Evolutionary conservation across 35 echinoderm and acorn worm genomes (phyloP).

Genomic region (Lytechinus pictus): DNA sequence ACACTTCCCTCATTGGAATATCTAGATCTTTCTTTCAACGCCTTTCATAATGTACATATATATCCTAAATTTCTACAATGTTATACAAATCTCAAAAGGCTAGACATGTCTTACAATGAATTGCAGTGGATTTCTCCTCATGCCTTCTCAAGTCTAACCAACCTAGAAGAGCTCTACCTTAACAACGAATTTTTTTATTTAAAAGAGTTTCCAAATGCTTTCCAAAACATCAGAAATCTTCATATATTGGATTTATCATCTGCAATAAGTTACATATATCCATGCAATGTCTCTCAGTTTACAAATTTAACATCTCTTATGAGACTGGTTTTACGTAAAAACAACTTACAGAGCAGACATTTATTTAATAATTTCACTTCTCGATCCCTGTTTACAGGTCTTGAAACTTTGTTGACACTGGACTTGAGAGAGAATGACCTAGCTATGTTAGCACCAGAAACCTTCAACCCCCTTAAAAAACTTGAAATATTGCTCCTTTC

Average conservation of each 20-base stretch:
- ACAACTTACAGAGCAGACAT: not conserved
- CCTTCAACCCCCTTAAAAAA: not conserved
- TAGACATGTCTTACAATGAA: not conserved
- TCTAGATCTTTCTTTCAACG: conserved; percentile 14
- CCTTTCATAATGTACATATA: too few relatives aligned
- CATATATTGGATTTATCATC: not conserved
- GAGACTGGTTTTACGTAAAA: not conserved
- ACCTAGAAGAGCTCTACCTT: not conserved
- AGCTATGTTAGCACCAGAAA: not conserved
- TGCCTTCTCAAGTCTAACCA: not conserved
- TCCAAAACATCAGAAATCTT: not conserved
- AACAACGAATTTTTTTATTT: not conserved
- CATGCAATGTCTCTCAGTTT: too few relatives aligned
- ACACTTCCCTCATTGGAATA: not conserved
- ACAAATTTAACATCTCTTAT: not conserved
- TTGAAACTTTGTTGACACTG: not conserved
- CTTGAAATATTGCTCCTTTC: not conserved
- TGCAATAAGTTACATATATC: too few relatives aligned
- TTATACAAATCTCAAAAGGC: not conserved
- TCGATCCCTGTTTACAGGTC: not conserved
- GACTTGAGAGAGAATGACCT: not conserved
- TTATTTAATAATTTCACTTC: not conserved
- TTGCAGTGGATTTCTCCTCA: not conserved
- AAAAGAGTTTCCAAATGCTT: too few relatives aligned
- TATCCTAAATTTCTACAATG: too few relatives aligned